Conservation (phyloP, 2,888 invertebrate species). For the Tinea pellionella region DNA sequence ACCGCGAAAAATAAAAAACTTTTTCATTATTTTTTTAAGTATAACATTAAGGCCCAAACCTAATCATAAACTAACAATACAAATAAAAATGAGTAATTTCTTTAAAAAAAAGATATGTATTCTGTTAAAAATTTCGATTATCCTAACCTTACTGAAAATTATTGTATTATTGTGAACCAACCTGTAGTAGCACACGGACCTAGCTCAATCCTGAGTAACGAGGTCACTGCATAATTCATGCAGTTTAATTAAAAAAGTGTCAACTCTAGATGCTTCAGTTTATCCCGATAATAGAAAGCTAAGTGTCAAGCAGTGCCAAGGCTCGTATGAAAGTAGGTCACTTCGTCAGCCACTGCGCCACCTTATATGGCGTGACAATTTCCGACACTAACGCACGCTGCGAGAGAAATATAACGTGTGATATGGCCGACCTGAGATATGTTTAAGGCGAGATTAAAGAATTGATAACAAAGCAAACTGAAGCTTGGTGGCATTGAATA, state of each 20-base stretch:
- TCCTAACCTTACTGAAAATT: too few relatives aligned
- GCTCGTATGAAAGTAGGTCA: slow-evolving; percentile 45
- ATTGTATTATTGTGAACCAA: too few relatives aligned
- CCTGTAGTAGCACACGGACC: too few relatives aligned
- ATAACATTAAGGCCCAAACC: too few relatives aligned
- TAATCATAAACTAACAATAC: too few relatives aligned
- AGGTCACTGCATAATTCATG: neutral
- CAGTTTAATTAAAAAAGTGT: slow-evolving; percentile 8
- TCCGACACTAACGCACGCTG: slow-evolving; percentile 31
- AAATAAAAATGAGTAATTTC: too few relatives aligned
- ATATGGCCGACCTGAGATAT: slow-evolving; percentile 7
- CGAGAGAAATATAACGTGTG: slow-evolving; percentile 10
- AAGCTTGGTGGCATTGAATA: neutral
- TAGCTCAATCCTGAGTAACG: neutral
- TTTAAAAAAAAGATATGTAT: too few relatives aligned
- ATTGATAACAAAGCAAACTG: neutral
- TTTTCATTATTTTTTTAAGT: too few relatives aligned
- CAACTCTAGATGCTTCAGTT: slow-evolving; percentile 4
- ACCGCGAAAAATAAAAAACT: too few relatives aligned
- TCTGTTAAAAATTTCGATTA: too few relatives aligned
- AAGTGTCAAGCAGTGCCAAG: slow-evolving; percentile 28
- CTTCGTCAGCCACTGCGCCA: slow-evolving; percentile 32
- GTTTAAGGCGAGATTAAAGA: slow-evolving; percentile 1
- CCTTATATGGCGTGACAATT: slow-evolving; percentile 42
- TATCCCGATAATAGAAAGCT: slow-evolving; percentile 28